These are phyloP conservation scores for Agriopis marginaria DNA, from an alignment of 2,888 invertebrate species.

Conservation along the genomic window DNA sequence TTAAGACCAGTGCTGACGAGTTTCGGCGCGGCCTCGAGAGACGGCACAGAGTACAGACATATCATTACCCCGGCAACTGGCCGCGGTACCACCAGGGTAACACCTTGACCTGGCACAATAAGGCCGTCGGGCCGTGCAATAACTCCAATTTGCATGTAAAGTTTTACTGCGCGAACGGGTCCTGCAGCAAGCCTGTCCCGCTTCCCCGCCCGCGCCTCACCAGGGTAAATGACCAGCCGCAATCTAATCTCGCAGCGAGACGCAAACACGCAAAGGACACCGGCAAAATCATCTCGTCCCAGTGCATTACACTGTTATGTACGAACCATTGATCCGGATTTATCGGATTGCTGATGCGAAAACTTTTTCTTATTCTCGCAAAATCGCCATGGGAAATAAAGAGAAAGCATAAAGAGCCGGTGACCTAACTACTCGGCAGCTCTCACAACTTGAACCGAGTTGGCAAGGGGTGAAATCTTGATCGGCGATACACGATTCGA, in stretches of 20 bases:
- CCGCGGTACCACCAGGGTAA: conserved; percentile 26
- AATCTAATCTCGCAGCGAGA: conserved; percentile 73
- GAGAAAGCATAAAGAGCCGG: conserved; percentile 37
- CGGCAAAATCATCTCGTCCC: conserved; percentile 51
- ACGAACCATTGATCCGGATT: conserved; percentile 29
- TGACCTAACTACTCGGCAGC: conserved; percentile 29
- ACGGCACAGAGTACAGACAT: conserved; percentile 42
- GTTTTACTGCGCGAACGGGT: conserved; percentile 63
- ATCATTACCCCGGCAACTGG: conserved; percentile 41
- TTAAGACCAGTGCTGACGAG: conserved; percentile 38
- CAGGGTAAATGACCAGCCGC: conserved; percentile 76
- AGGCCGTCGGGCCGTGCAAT: conserved; percentile 42
- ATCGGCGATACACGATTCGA: conserved; percentile 20
- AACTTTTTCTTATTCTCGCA: conserved; percentile 34
- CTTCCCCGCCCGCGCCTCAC: conserved; percentile 50
- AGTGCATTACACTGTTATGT: conserved; percentile 39
- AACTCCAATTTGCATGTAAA: conserved; percentile 55
- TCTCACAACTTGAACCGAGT: conserved; percentile 27
- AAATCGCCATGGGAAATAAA: conserved; percentile 36
- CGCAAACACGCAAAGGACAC: conserved; percentile 58
- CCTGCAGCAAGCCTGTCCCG: conserved; percentile 54
- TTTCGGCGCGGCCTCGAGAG: conserved; percentile 43
- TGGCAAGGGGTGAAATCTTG: conserved; percentile 35
- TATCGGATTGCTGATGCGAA: conserved; percentile 32
- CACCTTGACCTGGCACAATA: conserved; percentile 47